A percentile compares a stretch with the other conserved stretches of the same genome.
phyloP scores from a whole-genome alignment of 2,113 vertebrate genomes.

The Chaenogobius annularis region DNA sequence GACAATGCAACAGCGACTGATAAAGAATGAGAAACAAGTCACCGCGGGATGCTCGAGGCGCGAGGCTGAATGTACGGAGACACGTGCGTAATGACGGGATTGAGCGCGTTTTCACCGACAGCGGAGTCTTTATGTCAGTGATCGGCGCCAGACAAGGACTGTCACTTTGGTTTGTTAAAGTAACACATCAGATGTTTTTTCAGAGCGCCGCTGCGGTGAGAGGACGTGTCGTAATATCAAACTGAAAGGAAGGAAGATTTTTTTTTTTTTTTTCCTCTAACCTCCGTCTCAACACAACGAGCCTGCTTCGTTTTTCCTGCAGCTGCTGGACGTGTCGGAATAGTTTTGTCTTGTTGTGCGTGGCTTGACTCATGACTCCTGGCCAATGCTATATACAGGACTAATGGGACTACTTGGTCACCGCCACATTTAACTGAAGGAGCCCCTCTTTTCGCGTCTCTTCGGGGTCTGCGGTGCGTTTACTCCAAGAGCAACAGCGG shows the following conservation, averaged over 20 bases:
- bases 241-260: slow-evolving; percentile 76
- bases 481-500: slow-evolving; percentile 67
- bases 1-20: slow-evolving; percentile 51
- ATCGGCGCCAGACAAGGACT: slow-evolving; percentile 58
- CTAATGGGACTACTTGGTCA: background rate
- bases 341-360: slow-evolving; percentile 51
- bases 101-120: slow-evolving; percentile 38
- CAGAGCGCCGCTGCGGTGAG: slow-evolving; percentile 40
- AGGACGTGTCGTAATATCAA: slow-evolving; percentile 78
- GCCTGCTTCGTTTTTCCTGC: slow-evolving; percentile 66
- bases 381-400: background rate
- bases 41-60: slow-evolving; percentile 35
- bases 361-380: slow-evolving; percentile 41
- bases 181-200: slow-evolving; percentile 31
- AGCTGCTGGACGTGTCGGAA: slow-evolving; percentile 56
- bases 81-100: slow-evolving; percentile 17
- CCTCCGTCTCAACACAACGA: slow-evolving; percentile 51
- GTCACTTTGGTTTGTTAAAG: slow-evolving; percentile 37
- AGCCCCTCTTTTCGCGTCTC: slow-evolving; percentile 9
- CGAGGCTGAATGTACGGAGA: slow-evolving; percentile 32
- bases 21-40: slow-evolving; percentile 52
- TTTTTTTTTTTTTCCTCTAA: slow-evolving; percentile 58
- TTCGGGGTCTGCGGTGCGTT: slow-evolving; percentile 43
- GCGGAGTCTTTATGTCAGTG: slow-evolving; percentile 42
- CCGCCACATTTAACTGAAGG: slow-evolving; percentile 20